Percentiles rank a stretch among this genome's conserved stretches.
Evolutionary conservation across 2,113 vertebrate species (phyloP).

Genomic region (Dromaius novaehollandiae): DNA sequence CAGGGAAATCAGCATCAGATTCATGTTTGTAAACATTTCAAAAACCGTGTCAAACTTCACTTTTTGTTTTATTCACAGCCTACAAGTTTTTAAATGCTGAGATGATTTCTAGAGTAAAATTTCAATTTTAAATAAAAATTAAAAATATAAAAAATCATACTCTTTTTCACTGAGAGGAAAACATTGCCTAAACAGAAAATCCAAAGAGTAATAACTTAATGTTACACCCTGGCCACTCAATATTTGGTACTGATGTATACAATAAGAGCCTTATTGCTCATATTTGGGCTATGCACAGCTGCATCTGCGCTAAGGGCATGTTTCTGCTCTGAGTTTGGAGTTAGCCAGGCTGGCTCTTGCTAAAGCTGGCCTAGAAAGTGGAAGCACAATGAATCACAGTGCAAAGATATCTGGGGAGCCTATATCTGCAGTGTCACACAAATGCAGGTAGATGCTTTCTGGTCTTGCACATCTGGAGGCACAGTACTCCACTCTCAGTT

Average conservation of each 20-base stretch:
- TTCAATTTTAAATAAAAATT: not conserved
- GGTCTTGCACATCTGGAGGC: not conserved
- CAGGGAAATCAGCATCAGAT: not conserved
- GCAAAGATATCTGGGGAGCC: not conserved
- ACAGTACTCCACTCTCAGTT: not conserved
- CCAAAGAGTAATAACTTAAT: not conserved
- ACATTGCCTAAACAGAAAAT: not conserved
- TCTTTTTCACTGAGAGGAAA: not conserved
- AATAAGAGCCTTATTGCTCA: not conserved
- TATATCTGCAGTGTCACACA: not conserved
- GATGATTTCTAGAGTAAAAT: not conserved
- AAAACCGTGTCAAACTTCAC: not conserved
- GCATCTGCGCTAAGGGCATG: not conserved
- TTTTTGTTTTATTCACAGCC: not conserved
- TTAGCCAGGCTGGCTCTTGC: not conserved
- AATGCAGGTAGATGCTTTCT: not conserved
- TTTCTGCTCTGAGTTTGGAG: not conserved
- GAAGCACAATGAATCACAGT: not conserved
- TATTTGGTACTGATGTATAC: not conserved
- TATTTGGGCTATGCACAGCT: not conserved
- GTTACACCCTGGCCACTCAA: not conserved
- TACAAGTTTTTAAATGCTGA: not conserved
- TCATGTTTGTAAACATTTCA: not conserved
- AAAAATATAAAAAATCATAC: not conserved
- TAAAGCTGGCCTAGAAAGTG: not conserved